phyloP scores from a whole-genome alignment of 1,140 invertebrate species.

The Diachasmimorpha longicaudata region DNA sequence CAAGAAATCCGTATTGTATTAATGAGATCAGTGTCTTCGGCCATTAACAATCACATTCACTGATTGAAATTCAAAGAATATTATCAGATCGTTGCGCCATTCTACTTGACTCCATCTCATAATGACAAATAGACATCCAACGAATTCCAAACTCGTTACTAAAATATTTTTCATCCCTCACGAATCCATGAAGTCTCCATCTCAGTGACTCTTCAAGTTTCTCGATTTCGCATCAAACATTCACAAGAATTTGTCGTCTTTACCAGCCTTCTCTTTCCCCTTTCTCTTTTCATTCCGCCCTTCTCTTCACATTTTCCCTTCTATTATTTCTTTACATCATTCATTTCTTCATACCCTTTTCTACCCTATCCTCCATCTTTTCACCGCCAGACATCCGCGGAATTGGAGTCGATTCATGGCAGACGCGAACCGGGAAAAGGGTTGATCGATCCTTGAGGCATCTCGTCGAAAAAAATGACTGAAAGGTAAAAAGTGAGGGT shows the following conservation, averaged over 20 bases:
- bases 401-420: conserved; percentile 3
- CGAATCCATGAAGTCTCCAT: not conserved
- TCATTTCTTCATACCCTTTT: not conserved
- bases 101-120: not conserved
- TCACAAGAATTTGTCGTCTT: conserved; percentile 13
- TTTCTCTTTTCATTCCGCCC: not conserved
- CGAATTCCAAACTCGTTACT: conserved; percentile 6
- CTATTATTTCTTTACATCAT: not conserved
- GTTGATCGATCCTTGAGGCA: conserved; percentile 18
- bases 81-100: not conserved
- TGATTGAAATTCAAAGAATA: not conserved
- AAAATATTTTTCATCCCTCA: not conserved
- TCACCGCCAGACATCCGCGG: not conserved
- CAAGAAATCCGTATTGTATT: not conserved
- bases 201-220: not conserved
- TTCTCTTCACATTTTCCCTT: not conserved
- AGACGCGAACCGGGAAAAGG: not conserved
- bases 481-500: not conserved
- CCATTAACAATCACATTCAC: not conserved
- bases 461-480: not conserved
- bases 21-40: not conserved
- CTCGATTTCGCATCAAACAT: conserved; percentile 2
- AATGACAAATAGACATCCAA: conserved; percentile 24
- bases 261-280: not conserved
- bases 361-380: not conserved